Evolutionary conservation across 64 coral and sea anemone genomes (phyloP).

Genomic region (Platygyra sinensis): DNA sequence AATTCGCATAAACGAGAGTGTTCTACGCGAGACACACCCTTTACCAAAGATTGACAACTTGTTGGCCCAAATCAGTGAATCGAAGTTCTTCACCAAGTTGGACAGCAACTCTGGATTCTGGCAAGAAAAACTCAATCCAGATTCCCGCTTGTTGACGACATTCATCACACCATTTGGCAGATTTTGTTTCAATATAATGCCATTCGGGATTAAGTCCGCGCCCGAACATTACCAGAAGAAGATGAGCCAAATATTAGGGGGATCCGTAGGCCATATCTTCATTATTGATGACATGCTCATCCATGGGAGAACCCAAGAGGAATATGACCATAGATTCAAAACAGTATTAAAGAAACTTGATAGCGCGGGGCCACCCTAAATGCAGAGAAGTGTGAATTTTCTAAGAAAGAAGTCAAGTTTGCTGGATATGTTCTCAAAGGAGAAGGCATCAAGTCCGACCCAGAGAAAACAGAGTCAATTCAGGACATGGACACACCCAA

Average conservation of each 20-base stretch:
- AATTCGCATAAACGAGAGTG: constrained; percentile 20
- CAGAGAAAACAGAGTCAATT: constrained; percentile 48
- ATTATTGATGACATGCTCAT: constrained; percentile 11
- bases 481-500: not conserved
- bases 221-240: constrained; percentile 4
- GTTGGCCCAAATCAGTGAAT: constrained; percentile 16
- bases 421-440: not conserved
- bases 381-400: constrained; percentile 8
- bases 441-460: not conserved
- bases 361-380: not conserved
- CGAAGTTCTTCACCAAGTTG: constrained; percentile 39
- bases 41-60: not conserved
- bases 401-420: constrained; percentile 25
- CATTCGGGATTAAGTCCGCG: constrained; percentile 1
- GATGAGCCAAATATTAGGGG: not conserved
- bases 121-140: not conserved
- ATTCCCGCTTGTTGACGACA: not conserved
- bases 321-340: not conserved
- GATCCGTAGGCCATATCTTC: not conserved
- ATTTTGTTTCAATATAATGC: constrained; percentile 10
- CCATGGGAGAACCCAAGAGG: constrained; percentile 6
- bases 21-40: constrained; percentile 6
- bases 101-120: not conserved
- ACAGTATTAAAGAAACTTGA: constrained; percentile 18
- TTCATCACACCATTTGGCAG: constrained; percentile 11